Conservation (phyloP, 2,797 vertebrate genomes). For the Sebastes matsubarae region DNA sequence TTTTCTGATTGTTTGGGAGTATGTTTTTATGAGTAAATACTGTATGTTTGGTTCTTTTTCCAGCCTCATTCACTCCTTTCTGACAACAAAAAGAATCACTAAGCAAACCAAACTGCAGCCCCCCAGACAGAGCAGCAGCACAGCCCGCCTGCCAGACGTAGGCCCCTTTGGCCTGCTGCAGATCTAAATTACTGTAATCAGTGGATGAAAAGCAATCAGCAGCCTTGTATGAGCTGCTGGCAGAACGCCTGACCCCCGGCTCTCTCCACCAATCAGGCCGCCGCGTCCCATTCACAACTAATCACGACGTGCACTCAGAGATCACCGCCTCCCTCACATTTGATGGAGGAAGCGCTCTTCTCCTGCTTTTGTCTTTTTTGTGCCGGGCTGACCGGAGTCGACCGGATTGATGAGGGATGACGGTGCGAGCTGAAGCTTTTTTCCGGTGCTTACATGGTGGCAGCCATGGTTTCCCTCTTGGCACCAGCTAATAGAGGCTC, state of each 20-base stretch:
- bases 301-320: conserved; percentile 59
- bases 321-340: conserved; percentile 60
- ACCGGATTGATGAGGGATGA: conserved; percentile 44
- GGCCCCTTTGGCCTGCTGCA: conserved; percentile 62
- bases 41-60: conserved; percentile 15
- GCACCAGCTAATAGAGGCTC: conserved; percentile 7
- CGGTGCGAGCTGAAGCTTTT: conserved; percentile 29
- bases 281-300: conserved; percentile 69
- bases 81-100: background rate
- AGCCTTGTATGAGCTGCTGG: conserved; percentile 71
- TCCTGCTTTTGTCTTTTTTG: conserved; percentile 52
- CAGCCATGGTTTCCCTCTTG: conserved; percentile 36
- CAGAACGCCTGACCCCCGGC: conserved; percentile 66
- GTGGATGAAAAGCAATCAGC: conserved; percentile 83
- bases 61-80: conserved; percentile 27
- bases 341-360: conserved; percentile 64
- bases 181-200: conserved; percentile 83
- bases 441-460: conserved; percentile 37
- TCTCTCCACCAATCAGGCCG: conserved; percentile 70
- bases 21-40: background rate
- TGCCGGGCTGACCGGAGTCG: conserved; percentile 48
- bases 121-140: conserved; percentile 37
- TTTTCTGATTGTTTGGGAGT: background rate
- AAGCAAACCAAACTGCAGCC: conserved; percentile 3
- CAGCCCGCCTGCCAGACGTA: conserved; percentile 57